phyloP scores from a whole-genome alignment of 2,113 vertebrate genomes.

The Oplegnathus fasciatus region DNA sequence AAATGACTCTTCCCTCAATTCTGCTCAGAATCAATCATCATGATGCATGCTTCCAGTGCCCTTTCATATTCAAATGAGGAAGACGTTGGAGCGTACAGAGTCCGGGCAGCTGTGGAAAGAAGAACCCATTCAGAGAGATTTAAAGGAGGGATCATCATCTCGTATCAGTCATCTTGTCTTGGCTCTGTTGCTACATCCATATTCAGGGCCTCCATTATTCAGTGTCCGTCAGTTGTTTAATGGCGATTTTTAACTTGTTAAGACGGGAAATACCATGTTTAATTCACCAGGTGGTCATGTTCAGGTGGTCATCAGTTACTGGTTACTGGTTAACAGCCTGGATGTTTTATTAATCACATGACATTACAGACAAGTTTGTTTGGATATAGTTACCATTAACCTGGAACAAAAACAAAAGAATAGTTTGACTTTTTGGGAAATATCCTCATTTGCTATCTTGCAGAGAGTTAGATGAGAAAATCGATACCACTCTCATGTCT shows the following conservation, averaged over 20 bases:
- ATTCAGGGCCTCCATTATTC: not conserved
- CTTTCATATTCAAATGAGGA: constrained; percentile 72
- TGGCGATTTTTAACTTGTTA: not conserved
- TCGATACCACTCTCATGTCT: no score
- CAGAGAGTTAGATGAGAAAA: not conserved
- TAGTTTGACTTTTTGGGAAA: not conserved
- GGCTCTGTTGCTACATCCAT: not conserved
- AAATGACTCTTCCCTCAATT: constrained; percentile 46
- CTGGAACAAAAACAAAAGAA: not conserved
- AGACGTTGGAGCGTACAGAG: constrained; percentile 1
- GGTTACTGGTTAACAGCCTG: not conserved
- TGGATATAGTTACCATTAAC: not conserved
- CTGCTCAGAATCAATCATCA: constrained; percentile 59
- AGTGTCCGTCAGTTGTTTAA: not conserved
- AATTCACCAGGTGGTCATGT: not conserved
- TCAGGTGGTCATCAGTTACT: not conserved
- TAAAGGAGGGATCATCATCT: constrained; percentile 14
- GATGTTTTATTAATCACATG: constrained; percentile 3
- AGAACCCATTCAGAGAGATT: constrained; percentile 17
- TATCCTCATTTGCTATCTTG: not conserved
- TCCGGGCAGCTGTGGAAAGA: constrained; percentile 24
- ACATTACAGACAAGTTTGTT: not conserved
- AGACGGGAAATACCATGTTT: not conserved
- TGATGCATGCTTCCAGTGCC: constrained; percentile 54
- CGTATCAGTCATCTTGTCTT: constrained; percentile 18